Conservation (phyloP, 1,140 invertebrate genomes). For the Macrosteles quadrilineatus region DNA sequence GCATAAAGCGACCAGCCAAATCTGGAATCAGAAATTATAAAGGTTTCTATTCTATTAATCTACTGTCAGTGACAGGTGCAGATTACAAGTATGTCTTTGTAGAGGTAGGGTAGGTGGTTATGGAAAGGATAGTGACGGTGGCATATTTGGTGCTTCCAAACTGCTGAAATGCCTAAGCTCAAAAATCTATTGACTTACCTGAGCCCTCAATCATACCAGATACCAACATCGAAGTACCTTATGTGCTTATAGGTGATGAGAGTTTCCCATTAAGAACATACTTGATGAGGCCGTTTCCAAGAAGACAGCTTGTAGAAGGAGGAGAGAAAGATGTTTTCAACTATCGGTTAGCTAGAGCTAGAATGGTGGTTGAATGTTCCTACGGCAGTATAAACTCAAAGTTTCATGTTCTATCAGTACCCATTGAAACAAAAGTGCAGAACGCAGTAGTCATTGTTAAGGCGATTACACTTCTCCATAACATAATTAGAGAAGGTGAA, state of each 20-base stretch:
- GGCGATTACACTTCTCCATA: neutral
- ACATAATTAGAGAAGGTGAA: neutral
- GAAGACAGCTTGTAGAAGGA: slow-evolving; percentile 32
- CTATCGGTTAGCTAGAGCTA: slow-evolving; percentile 41
- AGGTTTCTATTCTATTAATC: slow-evolving; percentile 49
- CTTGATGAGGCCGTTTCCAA: slow-evolving; percentile 48
- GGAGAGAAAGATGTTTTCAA: slow-evolving; percentile 46
- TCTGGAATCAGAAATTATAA: slow-evolving; percentile 51
- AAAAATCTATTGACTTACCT: slow-evolving; percentile 33
- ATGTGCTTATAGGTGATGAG: slow-evolving; percentile 48
- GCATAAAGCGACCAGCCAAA: slow-evolving; percentile 42
- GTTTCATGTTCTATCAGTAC: slow-evolving; percentile 27
- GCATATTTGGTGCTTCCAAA: slow-evolving; percentile 1
- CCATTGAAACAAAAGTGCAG: neutral
- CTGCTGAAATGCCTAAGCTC: slow-evolving; percentile 35
- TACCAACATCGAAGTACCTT: slow-evolving; percentile 34
- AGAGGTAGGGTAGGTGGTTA: slow-evolving; percentile 51
- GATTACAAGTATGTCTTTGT: slow-evolving; percentile 51
- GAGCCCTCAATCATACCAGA: slow-evolving; percentile 30
- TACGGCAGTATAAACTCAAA: slow-evolving; percentile 32
- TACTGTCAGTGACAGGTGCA: slow-evolving; percentile 53
- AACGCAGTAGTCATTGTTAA: neutral
- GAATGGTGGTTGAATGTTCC: no score
- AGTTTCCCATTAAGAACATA: slow-evolving; percentile 45
- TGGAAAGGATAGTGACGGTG: no score